phyloP scores from a whole-genome alignment of 2,113 vertebrate genomes.

The Pluvianellus socialis region DNA sequence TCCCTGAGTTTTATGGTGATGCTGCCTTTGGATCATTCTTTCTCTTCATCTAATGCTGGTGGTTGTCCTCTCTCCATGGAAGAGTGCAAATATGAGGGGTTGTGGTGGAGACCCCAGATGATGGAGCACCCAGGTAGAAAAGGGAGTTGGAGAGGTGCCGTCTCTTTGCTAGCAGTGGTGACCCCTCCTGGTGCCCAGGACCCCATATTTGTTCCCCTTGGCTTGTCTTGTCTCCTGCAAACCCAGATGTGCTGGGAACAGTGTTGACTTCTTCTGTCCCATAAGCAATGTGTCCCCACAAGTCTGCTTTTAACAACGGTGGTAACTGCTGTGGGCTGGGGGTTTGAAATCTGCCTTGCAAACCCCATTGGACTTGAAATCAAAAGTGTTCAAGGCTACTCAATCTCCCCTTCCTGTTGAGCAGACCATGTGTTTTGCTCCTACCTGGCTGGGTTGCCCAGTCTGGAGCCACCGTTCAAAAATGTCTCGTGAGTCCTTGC shows the following conservation, averaged over 20 bases:
- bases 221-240: neutral
- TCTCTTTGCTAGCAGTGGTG: neutral
- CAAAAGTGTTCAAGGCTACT: neutral
- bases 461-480: neutral
- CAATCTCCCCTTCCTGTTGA: neutral
- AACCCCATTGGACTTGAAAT: neutral
- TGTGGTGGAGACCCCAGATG: neutral
- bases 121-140: neutral
- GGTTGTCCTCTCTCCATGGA: neutral
- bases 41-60: neutral
- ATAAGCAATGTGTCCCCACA: neutral
- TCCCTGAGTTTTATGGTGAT: neutral
- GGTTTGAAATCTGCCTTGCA: neutral
- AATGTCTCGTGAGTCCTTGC: fast-evolving
- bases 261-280: neutral
- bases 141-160: neutral
- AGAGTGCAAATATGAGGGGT: too few relatives aligned
- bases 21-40: neutral
- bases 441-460: neutral
- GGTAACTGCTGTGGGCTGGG: neutral
- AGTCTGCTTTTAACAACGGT: fast-evolving
- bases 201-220: neutral
- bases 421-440: fast-evolving
- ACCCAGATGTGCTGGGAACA: neutral
- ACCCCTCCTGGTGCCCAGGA: neutral